Conservation (phyloP, 2,113 vertebrate species). For the Burhinus bistriatus region DNA sequence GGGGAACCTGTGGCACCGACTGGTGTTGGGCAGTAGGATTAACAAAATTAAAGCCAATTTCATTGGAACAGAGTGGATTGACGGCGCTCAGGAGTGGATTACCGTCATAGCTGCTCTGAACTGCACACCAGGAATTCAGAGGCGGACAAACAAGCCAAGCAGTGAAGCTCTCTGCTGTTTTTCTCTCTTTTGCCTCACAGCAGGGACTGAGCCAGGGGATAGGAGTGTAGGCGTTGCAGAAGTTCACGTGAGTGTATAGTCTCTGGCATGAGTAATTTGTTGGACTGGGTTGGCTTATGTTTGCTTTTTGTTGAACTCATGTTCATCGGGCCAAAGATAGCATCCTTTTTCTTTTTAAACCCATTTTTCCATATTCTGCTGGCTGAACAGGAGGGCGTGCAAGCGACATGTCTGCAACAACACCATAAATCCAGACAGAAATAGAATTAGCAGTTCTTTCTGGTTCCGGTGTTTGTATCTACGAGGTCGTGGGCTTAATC, state of each 20-base stretch:
- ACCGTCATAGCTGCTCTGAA: not conserved
- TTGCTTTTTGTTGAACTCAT: conserved; percentile 6
- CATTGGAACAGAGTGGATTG: not conserved
- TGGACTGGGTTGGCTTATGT: not conserved
- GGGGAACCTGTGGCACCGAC: not conserved
- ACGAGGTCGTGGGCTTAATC: not conserved
- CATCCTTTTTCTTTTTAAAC: conserved; percentile 45
- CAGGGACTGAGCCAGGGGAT: not conserved
- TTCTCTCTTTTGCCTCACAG: not conserved
- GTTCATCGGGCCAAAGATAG: conserved; percentile 1
- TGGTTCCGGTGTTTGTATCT: conserved; percentile 12
- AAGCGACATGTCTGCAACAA: not conserved
- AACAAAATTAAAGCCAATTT: not conserved
- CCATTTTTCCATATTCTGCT: conserved; percentile 19
- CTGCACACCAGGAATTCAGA: conserved; percentile 14
- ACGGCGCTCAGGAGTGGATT: not conserved
- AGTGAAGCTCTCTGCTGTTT: not conserved
- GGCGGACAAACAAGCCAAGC: not conserved
- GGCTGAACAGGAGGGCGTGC: not conserved
- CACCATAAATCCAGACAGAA: conserved; percentile 45
- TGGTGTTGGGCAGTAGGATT: not conserved
- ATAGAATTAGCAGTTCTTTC: conserved; percentile 23
- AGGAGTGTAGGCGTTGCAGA: conserved; percentile 12
- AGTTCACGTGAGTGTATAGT: conserved; percentile 34
- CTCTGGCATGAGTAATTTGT: conserved; percentile 39